A percentile compares a stretch with the other conserved stretches of the same genome.
Evolutionary conservation across 1,140 invertebrate species (phyloP).

Genomic region (Chelonus insularis): DNA sequence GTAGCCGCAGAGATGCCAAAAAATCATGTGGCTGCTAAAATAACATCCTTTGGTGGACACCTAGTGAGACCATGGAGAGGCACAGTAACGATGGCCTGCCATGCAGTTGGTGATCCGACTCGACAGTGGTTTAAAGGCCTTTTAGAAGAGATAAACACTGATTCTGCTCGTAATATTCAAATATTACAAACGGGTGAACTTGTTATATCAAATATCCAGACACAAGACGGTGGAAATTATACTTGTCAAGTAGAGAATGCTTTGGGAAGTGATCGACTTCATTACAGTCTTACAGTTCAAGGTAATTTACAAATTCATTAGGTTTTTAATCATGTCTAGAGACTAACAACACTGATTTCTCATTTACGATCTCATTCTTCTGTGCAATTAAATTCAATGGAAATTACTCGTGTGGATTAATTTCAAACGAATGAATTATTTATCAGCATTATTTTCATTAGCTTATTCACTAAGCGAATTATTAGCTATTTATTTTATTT

Average conservation of each 20-base stretch:
- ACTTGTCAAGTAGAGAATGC: slow-evolving; percentile 76
- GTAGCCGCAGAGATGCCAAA: slow-evolving; percentile 68
- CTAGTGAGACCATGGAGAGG: slow-evolving; percentile 69
- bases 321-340: background rate
- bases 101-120: slow-evolving; percentile 68
- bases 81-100: slow-evolving; percentile 66
- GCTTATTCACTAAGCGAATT: too few relatives aligned
- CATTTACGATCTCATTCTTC: too few relatives aligned
- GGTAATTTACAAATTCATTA: slow-evolving; percentile 36
- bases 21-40: slow-evolving; percentile 67
- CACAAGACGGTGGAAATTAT: slow-evolving; percentile 73
- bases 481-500: too few relatives aligned
- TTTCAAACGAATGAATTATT: too few relatives aligned
- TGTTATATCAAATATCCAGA: slow-evolving; percentile 66
- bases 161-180: slow-evolving; percentile 64
- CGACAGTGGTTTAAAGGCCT: slow-evolving; percentile 68
- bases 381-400: too few relatives aligned
- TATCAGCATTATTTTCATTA: too few relatives aligned
- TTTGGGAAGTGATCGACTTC: slow-evolving; percentile 68
- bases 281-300: slow-evolving; percentile 67
- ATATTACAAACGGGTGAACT: slow-evolving; percentile 68
- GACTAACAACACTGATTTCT: too few relatives aligned
- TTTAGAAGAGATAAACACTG: slow-evolving; percentile 49
- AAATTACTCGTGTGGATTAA: too few relatives aligned
- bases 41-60: slow-evolving; percentile 70